Base-by-base conservation (phyloP, 2,888 invertebrate genomes). In the Rhabditophanes sp. region DNA sequence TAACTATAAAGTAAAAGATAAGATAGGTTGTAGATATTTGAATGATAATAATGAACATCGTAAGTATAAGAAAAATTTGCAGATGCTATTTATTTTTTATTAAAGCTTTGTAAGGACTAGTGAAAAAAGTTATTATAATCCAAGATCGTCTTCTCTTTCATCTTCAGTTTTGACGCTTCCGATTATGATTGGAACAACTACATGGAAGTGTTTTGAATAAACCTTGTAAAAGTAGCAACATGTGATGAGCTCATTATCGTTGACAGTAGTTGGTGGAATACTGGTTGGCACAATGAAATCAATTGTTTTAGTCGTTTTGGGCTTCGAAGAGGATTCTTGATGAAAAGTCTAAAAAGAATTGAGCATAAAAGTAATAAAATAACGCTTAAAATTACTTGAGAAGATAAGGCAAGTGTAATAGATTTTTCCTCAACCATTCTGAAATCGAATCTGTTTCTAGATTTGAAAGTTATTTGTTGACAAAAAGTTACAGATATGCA, bases 181-280 rank as follows among this genome's bases (percentile, higher is more conserved):
- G 15, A 60, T 44, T 14, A 59, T 48, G 4, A 59, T 53, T 3
- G 59, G 59, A 2, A 60, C 48, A 25, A 59, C 47, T 5, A 59
- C 41, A 33, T 59, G 58, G 27, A 59, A 57, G 32, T 60, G 50
- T 6, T 59, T 56, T 33, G 60, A 47, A 31, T 59, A 55, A 11
- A 59, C 43, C 34, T 59, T 51, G 35, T 60, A 59, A 35, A 60
- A 59, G 32, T 59, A 59, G 25, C 48, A 49, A 30, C 49, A 44
- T 3, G 54, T 56, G 18, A 59, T 50, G 7, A 59, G 46, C 4
- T 56, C 56, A 37, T 56, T 55, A 8, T 53, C 53, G 28, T 54
- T 55, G 24, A 42, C 37, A 3, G 50, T 44, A 11, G 59, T 59
- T 1, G 59, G 59, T 4, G 59, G 56, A 2, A 59, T 45, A 23